Percentiles rank a stretch among this genome's conserved stretches.
Conservation (phyloP, 2,888 invertebrate species). For the Eupeodes luniger region DNA sequence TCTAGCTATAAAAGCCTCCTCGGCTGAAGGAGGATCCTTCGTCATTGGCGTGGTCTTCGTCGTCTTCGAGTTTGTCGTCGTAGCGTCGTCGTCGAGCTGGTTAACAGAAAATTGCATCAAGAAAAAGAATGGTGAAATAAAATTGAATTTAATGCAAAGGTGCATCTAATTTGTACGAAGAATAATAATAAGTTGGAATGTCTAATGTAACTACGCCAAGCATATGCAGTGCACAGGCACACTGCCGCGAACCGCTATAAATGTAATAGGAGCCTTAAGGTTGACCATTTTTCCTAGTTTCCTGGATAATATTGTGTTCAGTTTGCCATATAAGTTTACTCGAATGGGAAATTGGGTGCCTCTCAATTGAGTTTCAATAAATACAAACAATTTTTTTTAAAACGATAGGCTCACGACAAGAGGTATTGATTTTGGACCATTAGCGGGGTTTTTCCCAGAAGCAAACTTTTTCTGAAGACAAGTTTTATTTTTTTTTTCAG, state of each 20-base stretch:
- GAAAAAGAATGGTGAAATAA: constrained; percentile 27
- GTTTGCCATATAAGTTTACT: not conserved
- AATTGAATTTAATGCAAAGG: constrained; percentile 54
- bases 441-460: not conserved
- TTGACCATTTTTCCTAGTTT: constrained; percentile 32
- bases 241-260: not conserved
- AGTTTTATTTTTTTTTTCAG: no score
- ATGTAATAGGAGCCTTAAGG: constrained; percentile 38
- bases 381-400: constrained; percentile 3
- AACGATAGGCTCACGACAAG: not conserved
- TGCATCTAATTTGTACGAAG: constrained; percentile 53
- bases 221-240: not conserved
- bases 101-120: constrained; percentile 35
- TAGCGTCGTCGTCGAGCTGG: not conserved
- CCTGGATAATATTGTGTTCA: constrained; percentile 27
- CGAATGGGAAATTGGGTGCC: not conserved
- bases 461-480: not conserved
- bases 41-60: not conserved
- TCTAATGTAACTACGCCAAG: not conserved
- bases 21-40: not conserved
- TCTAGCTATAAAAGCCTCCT: constrained; percentile 19
- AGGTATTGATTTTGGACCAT: constrained; percentile 29
- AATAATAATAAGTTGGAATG: constrained; percentile 43
- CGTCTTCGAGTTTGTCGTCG: no score
- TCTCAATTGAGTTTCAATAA: constrained; percentile 14